Base-by-base conservation (phyloP, 1,140 invertebrate species). In the Zaprionus ghesquierei region DNA sequence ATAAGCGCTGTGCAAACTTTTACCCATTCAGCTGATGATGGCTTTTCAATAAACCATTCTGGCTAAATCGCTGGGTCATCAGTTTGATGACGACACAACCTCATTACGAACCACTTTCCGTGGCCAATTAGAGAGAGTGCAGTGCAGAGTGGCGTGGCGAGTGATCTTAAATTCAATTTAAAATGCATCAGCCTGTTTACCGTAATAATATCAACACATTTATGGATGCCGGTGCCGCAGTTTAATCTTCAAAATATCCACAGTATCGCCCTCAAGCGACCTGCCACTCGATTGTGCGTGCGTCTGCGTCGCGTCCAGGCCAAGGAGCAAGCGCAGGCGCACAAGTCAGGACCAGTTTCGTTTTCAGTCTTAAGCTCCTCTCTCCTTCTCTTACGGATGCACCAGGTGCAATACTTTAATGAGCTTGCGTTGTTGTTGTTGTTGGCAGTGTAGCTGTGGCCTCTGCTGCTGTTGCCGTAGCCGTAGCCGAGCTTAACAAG, bases 191-290 rank as follows among this genome's bases (percentile, higher is more conserved):
- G 73, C 59, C 77, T 89, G 85, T 89, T 87, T 89, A 89, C 84
- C 73, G 84, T 87, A 87, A 87, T 87, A 87, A 89, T 89, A 87
- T 87, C 84, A 78, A 87, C 84, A 87, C 84, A 87, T 87, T 87
- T 89, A 89, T 79, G 81, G 59, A 56, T 63, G 29, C 55, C 22
- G 44, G 56, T 38, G 29, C 23, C 6, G 44, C 33, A 54, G 58
- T 54, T 69, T 70, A 54, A 75, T 64, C 72, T 71, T 68, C 46
- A 49, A 68, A 54, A 61, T 68, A 66, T 35, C 55, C 38, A 61
- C 49, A 68, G 60, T 73, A 65, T 69, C 65, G 66, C 70, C 75
- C 75, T 56, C 64, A 59, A 77, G 75, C 64, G 58, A 9, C 31
- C 13, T 38, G n/a, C 27, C 29, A 63, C 53, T 63, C 51, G 60